Percentiles rank a stretch among this genome's conserved stretches.
These are phyloP conservation scores for Phaenicophaeus curvirostris DNA, from an alignment of 2,797 vertebrate genomes.

Conservation along the genomic window DNA sequence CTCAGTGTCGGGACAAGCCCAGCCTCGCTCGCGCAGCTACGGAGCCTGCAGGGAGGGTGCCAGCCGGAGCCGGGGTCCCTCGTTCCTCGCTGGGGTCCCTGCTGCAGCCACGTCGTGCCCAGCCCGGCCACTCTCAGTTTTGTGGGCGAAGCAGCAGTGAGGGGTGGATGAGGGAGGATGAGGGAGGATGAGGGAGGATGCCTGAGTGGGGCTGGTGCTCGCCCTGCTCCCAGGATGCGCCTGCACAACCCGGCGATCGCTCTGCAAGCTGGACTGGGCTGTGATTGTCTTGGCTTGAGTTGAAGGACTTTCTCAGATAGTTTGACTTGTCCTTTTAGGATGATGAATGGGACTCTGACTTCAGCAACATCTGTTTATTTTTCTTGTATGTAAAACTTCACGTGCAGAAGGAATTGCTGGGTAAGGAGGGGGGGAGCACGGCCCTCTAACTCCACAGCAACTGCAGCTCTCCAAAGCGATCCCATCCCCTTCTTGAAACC, in stretches of 20 bases:
- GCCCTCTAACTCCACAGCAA: background rate
- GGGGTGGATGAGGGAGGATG: background rate
- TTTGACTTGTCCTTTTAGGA: constrained; percentile 66
- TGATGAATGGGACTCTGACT: constrained; percentile 75
- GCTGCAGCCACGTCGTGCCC: rapidly evolving
- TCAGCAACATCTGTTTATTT: constrained; percentile 75
- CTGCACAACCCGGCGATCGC: background rate
- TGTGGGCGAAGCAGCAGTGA: rapidly evolving
- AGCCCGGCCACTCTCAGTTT: background rate
- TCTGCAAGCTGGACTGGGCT: constrained; percentile 47
- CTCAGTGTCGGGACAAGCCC: rapidly evolving
- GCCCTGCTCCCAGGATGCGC: constrained; percentile 45
- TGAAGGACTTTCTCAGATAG: constrained; percentile 69
- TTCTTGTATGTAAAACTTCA: constrained; percentile 66
- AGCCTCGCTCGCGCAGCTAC: rapidly evolving
- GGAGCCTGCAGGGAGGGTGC: background rate
- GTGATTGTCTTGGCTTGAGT: constrained; percentile 67
- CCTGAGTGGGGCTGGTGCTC: background rate
- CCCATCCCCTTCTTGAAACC: background rate
- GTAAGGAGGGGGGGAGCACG: background rate
- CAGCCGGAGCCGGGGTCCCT: rapidly evolving
- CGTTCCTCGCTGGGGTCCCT: background rate
- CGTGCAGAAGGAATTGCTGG: constrained; percentile 65
- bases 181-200: constrained; percentile 6
- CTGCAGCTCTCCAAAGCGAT: background rate